These are phyloP conservation scores for Plutomurus gul DNA, from an alignment of 1,140 invertebrate genomes.

Conservation along the genomic window DNA sequence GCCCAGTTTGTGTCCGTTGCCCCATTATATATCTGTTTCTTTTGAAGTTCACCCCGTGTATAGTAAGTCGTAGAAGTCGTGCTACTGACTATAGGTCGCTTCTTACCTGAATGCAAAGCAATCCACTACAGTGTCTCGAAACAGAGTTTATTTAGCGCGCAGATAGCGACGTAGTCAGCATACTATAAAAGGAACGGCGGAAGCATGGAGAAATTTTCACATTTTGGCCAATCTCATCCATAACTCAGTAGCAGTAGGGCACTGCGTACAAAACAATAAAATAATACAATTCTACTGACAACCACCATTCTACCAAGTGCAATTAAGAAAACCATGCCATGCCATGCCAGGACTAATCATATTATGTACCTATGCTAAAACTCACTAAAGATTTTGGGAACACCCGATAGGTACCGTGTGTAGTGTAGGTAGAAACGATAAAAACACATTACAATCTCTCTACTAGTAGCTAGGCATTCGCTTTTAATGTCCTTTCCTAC, in stretches of 20 bases:
- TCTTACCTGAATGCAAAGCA: no score
- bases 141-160: no score
- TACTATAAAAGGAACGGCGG: not conserved
- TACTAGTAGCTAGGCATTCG: no score
- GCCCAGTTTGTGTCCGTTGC: no score
- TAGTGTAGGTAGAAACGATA: not conserved
- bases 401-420: no score
- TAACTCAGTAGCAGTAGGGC: not conserved
- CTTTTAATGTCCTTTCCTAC: no score
- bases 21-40: no score
- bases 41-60: no score
- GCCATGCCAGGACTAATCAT: not conserved
- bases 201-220: not conserved
- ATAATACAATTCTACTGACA: not conserved
- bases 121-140: no score
- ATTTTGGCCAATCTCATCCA: constrained; percentile 15
- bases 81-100: no score
- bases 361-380: constrained; percentile 16
- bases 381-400: not conserved
- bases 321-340: not conserved
- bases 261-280: not conserved
- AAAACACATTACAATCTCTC: not conserved
- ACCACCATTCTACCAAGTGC: not conserved
- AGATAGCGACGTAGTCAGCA: not conserved
- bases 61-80: no score